These are phyloP conservation scores for Polia nebulosa DNA, from an alignment of 2,888 invertebrate species.

Conservation along the genomic window DNA sequence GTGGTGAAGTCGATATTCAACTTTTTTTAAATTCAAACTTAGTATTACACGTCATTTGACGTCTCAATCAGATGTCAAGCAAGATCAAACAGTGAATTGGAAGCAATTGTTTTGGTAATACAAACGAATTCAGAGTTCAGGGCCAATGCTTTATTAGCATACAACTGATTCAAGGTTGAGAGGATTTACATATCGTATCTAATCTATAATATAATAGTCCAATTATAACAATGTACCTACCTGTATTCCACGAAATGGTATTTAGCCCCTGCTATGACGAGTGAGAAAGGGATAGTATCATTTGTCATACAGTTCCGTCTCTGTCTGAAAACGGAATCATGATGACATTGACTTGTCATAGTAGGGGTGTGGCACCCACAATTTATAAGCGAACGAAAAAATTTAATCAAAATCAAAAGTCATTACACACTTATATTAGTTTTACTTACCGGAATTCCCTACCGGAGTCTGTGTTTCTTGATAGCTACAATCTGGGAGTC, in stretches of 20 bases:
- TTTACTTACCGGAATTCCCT: no score
- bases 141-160: conserved; percentile 22
- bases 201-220: background rate
- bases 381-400: background rate
- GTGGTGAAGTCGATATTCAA: background rate
- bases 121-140: conserved; percentile 34
- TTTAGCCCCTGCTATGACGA: no score
- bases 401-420: no score
- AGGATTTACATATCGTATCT: conserved; percentile 35
- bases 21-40: background rate
- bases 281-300: no score
- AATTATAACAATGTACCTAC: no score
- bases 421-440: no score
- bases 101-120: conserved; percentile 40
- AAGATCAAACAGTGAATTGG: conserved; percentile 44
- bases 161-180: conserved; percentile 6
- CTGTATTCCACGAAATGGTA: no score
- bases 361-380: background rate
- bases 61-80: conserved; percentile 41
- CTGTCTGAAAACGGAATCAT: background rate
- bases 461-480: no score
- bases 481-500: no score
- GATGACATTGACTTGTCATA: background rate
- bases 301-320: background rate
- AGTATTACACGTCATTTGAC: conserved; percentile 1